Evolutionary conservation across 1,140 invertebrate species (phyloP).

Genomic region (Ridgeia piscesae): DNA sequence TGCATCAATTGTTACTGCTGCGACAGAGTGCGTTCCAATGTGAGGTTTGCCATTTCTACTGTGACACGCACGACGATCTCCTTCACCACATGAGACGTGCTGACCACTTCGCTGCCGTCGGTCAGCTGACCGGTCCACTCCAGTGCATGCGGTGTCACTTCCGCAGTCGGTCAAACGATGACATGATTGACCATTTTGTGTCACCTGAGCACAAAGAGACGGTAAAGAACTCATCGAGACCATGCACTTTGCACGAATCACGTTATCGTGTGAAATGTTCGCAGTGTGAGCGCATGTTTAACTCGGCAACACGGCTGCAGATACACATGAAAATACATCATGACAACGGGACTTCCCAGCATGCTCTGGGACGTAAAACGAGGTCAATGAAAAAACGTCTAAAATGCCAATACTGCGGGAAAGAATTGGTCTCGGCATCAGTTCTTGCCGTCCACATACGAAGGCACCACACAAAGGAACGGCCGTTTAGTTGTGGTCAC

Average conservation of each 20-base stretch:
- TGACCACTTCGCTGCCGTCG: background rate
- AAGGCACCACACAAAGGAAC: background rate
- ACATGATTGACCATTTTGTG: conserved; percentile 7
- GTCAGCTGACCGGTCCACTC: background rate
- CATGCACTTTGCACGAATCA: background rate
- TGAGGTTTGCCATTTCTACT: background rate
- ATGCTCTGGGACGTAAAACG: background rate
- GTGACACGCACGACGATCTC: background rate
- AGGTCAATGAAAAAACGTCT: background rate
- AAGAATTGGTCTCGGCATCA: background rate
- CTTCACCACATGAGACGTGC: conserved; percentile 6
- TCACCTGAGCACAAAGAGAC: background rate
- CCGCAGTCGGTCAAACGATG: background rate
- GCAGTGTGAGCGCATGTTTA: background rate
- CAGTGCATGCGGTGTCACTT: conserved; percentile 10
- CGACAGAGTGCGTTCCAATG: conserved; percentile 1
- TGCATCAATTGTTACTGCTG: background rate
- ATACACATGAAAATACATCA: background rate
- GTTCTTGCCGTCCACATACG: background rate
- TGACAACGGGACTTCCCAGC: background rate
- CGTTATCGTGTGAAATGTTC: background rate
- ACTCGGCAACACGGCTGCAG: conserved; percentile 7
- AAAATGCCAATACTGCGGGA: conserved; percentile 6
- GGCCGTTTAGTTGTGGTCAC: background rate
- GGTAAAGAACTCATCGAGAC: background rate